These are phyloP conservation scores for Eumeta japonica DNA, from an alignment of 1,140 invertebrate genomes.

Conservation along the genomic window DNA sequence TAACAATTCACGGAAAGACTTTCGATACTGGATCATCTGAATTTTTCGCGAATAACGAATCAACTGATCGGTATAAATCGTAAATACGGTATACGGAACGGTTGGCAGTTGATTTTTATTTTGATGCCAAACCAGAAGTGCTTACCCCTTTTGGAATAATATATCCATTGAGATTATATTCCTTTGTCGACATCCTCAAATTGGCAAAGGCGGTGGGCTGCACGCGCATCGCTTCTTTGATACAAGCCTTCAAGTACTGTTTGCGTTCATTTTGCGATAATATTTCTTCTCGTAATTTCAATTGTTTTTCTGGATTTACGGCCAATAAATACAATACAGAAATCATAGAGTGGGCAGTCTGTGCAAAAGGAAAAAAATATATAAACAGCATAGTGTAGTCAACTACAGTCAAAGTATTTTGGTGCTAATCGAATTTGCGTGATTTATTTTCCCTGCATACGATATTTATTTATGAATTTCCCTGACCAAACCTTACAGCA, in stretches of 20 bases:
- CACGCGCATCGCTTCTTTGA: constrained; percentile 60
- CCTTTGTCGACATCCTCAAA: constrained; percentile 36
- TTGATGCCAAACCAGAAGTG: no score
- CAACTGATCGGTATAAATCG: no score
- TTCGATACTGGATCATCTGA: no score
- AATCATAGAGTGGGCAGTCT: constrained; percentile 6
- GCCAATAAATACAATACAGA: constrained; percentile 60
- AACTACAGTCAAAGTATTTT: no score
- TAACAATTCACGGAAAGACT: no score
- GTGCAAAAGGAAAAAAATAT: constrained; percentile 5
- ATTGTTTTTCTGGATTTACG: constrained; percentile 58
- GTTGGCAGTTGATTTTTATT: no score
- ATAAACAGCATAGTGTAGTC: constrained; percentile 2
- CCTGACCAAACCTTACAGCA: background rate
- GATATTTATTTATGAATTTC: no score
- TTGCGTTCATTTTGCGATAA: constrained; percentile 15
- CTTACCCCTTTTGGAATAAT: constrained; percentile 58
- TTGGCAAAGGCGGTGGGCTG: constrained; percentile 47
- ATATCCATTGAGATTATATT: constrained; percentile 53
- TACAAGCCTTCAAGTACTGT: constrained; percentile 59
- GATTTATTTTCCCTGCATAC: no score
- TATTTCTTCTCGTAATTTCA: constrained; percentile 64
- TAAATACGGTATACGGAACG: no score
- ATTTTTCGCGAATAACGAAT: no score
- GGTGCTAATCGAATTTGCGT: no score